A percentile compares a stretch with the other conserved stretches of the same genome.
Evolutionary conservation across 1,140 invertebrate genomes (phyloP).

Genomic region (Drosophila erecta): DNA sequence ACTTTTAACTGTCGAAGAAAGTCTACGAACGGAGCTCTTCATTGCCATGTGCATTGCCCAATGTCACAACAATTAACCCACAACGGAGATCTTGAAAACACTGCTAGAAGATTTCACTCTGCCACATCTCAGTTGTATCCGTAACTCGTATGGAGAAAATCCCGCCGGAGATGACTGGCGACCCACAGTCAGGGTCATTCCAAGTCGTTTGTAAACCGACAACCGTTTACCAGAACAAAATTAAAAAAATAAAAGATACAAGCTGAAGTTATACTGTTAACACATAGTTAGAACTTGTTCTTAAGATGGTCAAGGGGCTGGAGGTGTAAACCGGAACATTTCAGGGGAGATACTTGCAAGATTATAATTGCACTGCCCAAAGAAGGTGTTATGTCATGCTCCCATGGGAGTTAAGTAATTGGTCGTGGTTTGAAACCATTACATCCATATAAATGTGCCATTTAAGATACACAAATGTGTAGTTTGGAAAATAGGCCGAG

Average conservation of each 20-base stretch:
- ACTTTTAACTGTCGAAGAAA: conserved; percentile 65
- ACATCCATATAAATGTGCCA: no score
- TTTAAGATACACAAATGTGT: no score
- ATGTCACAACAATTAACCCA: conserved; percentile 78
- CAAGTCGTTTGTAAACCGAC: conserved; percentile 46
- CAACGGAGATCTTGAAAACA: conserved; percentile 68
- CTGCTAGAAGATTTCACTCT: conserved; percentile 67
- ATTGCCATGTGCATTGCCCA: conserved; percentile 59
- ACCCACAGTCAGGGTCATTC: conserved; percentile 55
- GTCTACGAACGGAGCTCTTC: conserved; percentile 28
- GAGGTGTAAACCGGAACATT: conserved; percentile 42
- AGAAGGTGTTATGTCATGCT: conserved; percentile 44
- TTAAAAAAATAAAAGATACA: conserved; percentile 1
- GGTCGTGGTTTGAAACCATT: not conserved
- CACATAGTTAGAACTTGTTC: conserved; percentile 52
- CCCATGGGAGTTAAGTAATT: conserved; percentile 28
- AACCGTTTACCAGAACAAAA: conserved; percentile 62
- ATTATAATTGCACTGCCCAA: conserved; percentile 32
- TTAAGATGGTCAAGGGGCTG: conserved; percentile 9
- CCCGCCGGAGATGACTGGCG: conserved; percentile 32
- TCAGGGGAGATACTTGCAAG: conserved; percentile 43
- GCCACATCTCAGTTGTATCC: conserved; percentile 50
- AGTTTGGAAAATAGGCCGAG: not conserved
- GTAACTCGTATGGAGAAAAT: conserved; percentile 57
- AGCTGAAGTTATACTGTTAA: conserved; percentile 37